Base-by-base conservation (phyloP, 2,797 vertebrate species). In the Enoplosus armatus region DNA sequence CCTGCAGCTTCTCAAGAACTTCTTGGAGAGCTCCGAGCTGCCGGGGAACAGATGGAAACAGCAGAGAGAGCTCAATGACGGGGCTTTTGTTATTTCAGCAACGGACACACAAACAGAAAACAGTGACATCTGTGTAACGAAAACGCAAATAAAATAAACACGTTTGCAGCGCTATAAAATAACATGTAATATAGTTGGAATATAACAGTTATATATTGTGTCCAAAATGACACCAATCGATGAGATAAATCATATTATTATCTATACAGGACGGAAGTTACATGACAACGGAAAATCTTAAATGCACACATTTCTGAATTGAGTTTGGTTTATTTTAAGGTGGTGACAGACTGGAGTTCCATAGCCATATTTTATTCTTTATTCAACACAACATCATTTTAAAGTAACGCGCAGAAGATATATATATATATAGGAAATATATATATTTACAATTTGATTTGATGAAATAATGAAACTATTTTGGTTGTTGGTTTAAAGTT, bases 21-120 rank as follows among this genome's bases (percentile, higher is more conserved):
- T 96, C 96, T 5, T 96, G 95, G 51, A 96, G 94, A 87, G 95
- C 96, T 61, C 96, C 96, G 2, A 96, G 95, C 96, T 96, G 91
- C 55, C 10, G 71, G 72, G 39, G 15, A 41, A 48, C 20, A 66
- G 6, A 66, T 3, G 47, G 33, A 18, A 3, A 51, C 1, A 54
- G 6, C 16, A 20, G 41, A 9, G 26, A 6, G 12, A 1, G 39
- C 18, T 15, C 3, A 8, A 24, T 35, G 2, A 31, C 18, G 1
- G 27, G 10, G 51, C 5, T 2, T 20, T 35, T 26, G 4, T 26
- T 29, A 6, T 45, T 65, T 4, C 12, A 39, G 9, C 15, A 26
- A 14, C 7, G 2, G 5, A 4, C 29, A 31, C 2, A 53, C 9
- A 55, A 9, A 2, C 11, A 22, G 15, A 39, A 29, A 14, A 48